A percentile compares a stretch with the other conserved stretches of the same genome.
Evolutionary conservation across 2,888 invertebrate genomes (phyloP).

Genomic region (Caenorhabditis sp.): DNA sequence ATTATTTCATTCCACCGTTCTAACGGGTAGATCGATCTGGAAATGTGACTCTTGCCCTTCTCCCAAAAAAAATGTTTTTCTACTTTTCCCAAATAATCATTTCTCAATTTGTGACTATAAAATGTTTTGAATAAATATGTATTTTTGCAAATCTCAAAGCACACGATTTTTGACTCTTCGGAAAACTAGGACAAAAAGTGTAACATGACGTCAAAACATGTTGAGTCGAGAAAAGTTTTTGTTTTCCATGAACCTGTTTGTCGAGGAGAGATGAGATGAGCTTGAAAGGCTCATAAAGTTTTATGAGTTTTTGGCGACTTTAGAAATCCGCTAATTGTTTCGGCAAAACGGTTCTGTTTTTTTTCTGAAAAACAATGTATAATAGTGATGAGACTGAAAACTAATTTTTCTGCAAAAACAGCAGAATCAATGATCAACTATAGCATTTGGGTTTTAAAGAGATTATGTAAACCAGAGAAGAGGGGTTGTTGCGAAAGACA

Average conservation of each 20-base stretch:
- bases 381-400: neutral
- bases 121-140: neutral
- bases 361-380: neutral
- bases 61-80: neutral
- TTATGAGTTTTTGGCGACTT: neutral
- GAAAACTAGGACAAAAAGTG: neutral
- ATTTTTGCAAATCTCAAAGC: neutral
- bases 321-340: neutral
- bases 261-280: neutral
- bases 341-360: neutral
- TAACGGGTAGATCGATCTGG: constrained; percentile 1
- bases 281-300: neutral
- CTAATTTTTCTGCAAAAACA: neutral
- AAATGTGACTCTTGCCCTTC: neutral
- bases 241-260: neutral
- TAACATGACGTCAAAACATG: neutral
- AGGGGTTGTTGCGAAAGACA: too few relatives aligned
- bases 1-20: neutral
- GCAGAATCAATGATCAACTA: neutral
- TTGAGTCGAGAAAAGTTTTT: neutral
- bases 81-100: neutral
- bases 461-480: too few relatives aligned
- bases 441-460: too few relatives aligned
- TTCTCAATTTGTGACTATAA: neutral
- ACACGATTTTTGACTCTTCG: neutral